Conservation (phyloP, 2,888 invertebrate genomes). For the Pantelozetes paolii region DNA sequence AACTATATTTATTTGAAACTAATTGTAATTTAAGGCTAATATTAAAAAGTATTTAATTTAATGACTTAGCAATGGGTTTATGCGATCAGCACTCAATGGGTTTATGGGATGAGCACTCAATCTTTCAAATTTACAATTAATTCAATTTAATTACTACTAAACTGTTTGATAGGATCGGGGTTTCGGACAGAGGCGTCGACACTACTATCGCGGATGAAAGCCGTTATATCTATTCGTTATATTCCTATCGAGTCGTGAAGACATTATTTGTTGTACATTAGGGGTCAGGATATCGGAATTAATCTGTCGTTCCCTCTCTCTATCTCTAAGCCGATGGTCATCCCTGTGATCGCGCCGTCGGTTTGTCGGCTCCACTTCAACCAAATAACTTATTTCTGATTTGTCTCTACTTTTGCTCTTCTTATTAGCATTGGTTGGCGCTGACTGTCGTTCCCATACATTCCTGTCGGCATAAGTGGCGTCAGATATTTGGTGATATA, state of each 20-base stretch:
- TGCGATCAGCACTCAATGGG: no score
- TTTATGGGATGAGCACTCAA: neutral
- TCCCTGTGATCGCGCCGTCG: neutral
- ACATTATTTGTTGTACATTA: neutral
- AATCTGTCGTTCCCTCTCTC: constrained; percentile 13
- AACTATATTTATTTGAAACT: neutral
- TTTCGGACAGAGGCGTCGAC: neutral
- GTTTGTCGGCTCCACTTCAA: neutral
- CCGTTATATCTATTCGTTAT: constrained; percentile 28
- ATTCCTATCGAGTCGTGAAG: constrained; percentile 11
- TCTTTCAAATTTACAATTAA: neutral
- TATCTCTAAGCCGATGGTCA: neutral
- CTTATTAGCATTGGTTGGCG: neutral
- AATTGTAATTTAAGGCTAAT: neutral
- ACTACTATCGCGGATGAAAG: neutral
- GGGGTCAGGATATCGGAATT: neutral
- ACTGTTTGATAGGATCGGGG: no score
- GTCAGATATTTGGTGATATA: constrained; percentile 32
- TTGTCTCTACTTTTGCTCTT: constrained; percentile 12
- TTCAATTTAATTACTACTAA: neutral
- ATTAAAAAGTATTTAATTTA: constrained; percentile 9
- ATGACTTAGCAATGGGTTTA: constrained; percentile 29
- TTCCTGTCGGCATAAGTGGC: constrained; percentile 14
- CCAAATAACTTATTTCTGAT: constrained; percentile 14
- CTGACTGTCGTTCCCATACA: constrained; percentile 23